A percentile compares a stretch with the other conserved stretches of the same genome.
Conservation (phyloP, 2,888 invertebrate species). For the Cerceris rybyensis region DNA sequence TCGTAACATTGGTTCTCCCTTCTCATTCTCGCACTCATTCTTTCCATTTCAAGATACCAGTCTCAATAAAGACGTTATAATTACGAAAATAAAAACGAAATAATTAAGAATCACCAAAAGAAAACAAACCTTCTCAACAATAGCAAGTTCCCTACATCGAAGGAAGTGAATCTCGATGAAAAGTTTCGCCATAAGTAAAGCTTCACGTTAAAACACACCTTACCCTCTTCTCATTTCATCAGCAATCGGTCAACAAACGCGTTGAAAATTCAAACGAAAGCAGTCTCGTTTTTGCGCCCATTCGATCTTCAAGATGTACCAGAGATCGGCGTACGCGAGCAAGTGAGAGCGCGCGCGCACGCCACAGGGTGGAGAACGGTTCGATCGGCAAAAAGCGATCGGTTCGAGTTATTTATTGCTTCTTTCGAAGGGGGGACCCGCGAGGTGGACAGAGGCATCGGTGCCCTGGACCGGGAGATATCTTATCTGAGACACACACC, state of each 20-base stretch:
- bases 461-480: conserved; percentile 75
- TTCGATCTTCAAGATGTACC: neutral
- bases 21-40: conserved; percentile 9
- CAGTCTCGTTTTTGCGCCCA: conserved; percentile 26
- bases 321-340: neutral
- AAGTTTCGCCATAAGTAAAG: neutral
- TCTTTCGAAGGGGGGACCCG: conserved; percentile 71
- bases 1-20: conserved; percentile 49
- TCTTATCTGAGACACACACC: conserved; percentile 78
- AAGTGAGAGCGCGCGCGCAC: conserved; percentile 9
- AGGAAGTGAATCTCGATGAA: too few species aligned
- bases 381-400: conserved; percentile 79
- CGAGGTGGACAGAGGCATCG: conserved; percentile 77
- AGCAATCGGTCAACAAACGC: neutral
- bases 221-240: conserved; percentile 3
- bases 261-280: conserved; percentile 23
- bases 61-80: too few species aligned
- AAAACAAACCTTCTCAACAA: neutral
- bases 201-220: conserved; percentile 6
- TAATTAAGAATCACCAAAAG: neutral
- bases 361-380: conserved; percentile 58
- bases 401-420: conserved; percentile 78
- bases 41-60: neutral
- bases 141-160: too few species aligned
- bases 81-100: neutral